Base-by-base conservation (phyloP, 2,113 vertebrate genomes). In the Pituophis catenifer region DNA sequence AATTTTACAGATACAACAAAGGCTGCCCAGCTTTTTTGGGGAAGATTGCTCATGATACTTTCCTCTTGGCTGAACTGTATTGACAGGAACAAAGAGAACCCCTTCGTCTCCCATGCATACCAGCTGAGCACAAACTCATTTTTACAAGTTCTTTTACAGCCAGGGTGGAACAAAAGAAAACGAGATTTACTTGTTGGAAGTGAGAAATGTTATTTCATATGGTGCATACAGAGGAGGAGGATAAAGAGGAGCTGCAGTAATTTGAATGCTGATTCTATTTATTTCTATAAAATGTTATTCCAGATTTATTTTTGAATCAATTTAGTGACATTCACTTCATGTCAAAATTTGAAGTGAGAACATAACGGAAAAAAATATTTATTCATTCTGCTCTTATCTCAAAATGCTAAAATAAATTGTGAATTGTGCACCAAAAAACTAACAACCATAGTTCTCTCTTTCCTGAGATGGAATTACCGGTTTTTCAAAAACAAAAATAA, bases 131-230 rank as follows among this genome's bases (percentile, higher is more conserved):
- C 75, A 86, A 86, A 86, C 81, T 91, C 55, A 50, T 24, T 86
- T 91, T 85, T 59, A 91, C 53, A 86, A 86, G 53, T 59, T 86
- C 55, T 91, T 91, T 86, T 59, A 50, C 54, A 91, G 81, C 54
- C 38, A 50, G 55, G 8, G 26, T 86, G 85, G 55, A 91, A 91
- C 91, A 91, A 91, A 91, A 86, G 81, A 86, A 86, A 86, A 86
- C 23, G 44, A 91, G 81, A 55, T 91, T 91, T 91, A 86, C 54
- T 86, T 86, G 23, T 81, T 86, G 54, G 53, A 91, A 86, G 53
- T 91, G 75, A 91, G 54, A 91, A 91, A 91, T 86, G 75, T 86
- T 91, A 91, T 58, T 91, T 91, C 90, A 91, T 85, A 86, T 38
- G 55, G 75, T 91, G 54, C 24, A n/a, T 91, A 86, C n/a, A 58